These are phyloP conservation scores for Peromyscus melanophrys DNA, from an alignment of 2,797 vertebrate genomes.

Conservation along the genomic window DNA sequence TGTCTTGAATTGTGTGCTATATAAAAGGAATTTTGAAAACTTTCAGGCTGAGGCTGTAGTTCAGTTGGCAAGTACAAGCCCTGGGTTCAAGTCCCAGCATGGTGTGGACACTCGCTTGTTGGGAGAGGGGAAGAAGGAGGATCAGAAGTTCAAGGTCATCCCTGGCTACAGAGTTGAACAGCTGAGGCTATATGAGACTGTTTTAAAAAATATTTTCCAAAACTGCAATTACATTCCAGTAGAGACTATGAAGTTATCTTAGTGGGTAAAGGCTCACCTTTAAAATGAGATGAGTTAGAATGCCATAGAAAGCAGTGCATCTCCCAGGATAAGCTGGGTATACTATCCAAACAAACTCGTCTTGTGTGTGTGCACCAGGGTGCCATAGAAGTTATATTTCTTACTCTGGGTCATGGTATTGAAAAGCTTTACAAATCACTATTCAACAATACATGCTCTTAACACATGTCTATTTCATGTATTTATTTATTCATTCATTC, in stretches of 20 bases:
- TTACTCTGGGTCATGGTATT: not conserved
- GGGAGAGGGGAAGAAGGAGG: not conserved
- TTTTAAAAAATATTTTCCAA: not conserved
- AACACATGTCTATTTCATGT: not conserved
- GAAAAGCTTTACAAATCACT: not conserved
- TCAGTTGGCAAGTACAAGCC: not conserved
- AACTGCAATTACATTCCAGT: not conserved
- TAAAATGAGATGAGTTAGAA: not conserved
- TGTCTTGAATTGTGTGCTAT: not conserved
- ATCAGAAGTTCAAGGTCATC: not conserved
- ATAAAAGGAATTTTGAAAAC: not conserved
- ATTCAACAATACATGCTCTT: not conserved
- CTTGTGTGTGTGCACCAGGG: not conserved
- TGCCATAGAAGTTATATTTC: not conserved
- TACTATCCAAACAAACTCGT: constrained; percentile 4
- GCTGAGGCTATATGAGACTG: not conserved
- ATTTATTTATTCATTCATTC: not conserved
- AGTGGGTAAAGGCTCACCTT: not conserved
- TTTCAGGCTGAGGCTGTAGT: not conserved
- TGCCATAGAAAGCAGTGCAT: not conserved
- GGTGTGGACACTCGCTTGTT: not conserved
- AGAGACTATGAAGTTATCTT: not conserved
- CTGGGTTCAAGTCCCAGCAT: not conserved
- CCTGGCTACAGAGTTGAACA: not conserved
- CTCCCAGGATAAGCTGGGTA: not conserved